Percentiles rank a stretch among this genome's conserved stretches.
Evolutionary conservation across 2,797 vertebrate genomes (phyloP).

Genomic region (Xiphophorus birchmanni): DNA sequence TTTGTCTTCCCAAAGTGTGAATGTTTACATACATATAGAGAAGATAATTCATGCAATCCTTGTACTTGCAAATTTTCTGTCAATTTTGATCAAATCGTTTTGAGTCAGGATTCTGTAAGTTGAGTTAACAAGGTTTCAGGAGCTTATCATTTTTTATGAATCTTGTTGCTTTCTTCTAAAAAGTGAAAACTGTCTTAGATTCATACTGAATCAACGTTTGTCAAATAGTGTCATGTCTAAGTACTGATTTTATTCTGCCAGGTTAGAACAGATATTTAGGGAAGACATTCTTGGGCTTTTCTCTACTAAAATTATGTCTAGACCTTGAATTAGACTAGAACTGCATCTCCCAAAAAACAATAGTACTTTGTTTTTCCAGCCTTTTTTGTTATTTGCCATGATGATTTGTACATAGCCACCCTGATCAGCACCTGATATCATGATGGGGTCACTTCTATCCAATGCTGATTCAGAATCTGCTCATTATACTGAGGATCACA

Average conservation of each 20-base stretch:
- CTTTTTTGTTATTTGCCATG: not conserved
- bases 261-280: not conserved
- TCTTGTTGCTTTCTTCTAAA: not conserved
- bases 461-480: not conserved
- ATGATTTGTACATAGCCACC: not conserved
- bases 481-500: not conserved
- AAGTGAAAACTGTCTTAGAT: not conserved
- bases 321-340: not conserved
- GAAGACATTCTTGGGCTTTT: not conserved
- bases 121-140: not conserved
- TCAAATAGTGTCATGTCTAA: not conserved
- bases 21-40: not conserved
- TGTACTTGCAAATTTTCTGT: not conserved
- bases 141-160: not conserved
- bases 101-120: not conserved
- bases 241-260: not conserved
- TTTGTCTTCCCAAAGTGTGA: not conserved
- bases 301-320: not conserved
- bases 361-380: not conserved
- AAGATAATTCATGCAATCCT: conserved; percentile 10
- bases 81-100: not conserved
- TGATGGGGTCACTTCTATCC: not conserved
- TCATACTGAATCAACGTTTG: not conserved
- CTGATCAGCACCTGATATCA: not conserved
- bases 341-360: not conserved